Base-by-base conservation (phyloP, 2,113 vertebrate genomes). In the Connochaetes taurinus region DNA sequence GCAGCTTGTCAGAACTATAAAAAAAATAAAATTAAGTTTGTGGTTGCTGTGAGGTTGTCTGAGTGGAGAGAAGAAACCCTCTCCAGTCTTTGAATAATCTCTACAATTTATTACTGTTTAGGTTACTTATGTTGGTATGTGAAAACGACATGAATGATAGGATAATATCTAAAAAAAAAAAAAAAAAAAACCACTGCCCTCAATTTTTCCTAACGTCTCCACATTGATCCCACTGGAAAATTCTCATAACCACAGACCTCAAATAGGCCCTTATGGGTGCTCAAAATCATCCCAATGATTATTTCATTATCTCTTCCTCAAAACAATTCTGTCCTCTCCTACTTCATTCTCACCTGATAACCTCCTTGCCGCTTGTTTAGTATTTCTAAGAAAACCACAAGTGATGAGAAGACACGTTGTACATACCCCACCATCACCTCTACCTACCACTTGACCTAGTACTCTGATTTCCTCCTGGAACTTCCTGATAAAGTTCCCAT, bases 91-190 rank as follows among this genome's bases (percentile, higher is more conserved):
- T 74, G 40, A 97, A 88, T 45, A 87, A 96, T 33, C 25, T 43
- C 47, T 74, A 67, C 83, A 86, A 94, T 23, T 25, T 36, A 87
- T 74, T 52, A 84, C 12, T 50, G n/a, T 80, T 83, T 95, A 81
- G 7, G 15, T 16, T 45, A 88, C 12, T 91, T 29, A 50, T 74
- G n/a, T 11, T 78, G 43, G n/a, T 19, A 50, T 52, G 14, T 86
- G 50, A 71, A 97, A 94, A 62, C 19, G 33, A 31, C 33, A n/a
- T 40, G 19, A 80, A 31, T 89, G 58, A 80, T 5, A 93, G 25
- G 10, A 45, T 60, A 62, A 11, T 58, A 76, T 27, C 27, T 94
- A 12, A 25, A 43, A 40, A 80, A 19, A n/a, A n/a, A 3, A 64
- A 71, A 6, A 12, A 4, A n/a, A 62, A 2, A 31, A n/a, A 36